phyloP scores from a whole-genome alignment of 2,888 invertebrate species.

The Calameuta filiformis region DNA sequence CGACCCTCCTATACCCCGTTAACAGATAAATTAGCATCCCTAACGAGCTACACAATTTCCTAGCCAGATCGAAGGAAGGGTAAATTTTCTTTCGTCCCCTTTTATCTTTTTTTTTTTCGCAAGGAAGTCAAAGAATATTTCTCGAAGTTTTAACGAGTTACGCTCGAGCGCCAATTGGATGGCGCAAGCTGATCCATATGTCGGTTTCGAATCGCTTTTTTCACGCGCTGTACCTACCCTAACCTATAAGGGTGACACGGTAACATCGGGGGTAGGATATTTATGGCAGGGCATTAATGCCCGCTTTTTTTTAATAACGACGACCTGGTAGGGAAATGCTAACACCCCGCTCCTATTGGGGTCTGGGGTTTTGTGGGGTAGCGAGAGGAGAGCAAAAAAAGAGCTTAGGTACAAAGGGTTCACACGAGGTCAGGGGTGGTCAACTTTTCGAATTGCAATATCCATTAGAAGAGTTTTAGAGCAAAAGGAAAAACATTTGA shows the following conservation, averaged over 20 bases:
- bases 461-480: not conserved
- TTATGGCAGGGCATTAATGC: slow-evolving; percentile 55
- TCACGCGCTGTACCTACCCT: slow-evolving; percentile 33
- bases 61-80: not conserved
- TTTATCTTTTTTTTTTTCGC: not conserved
- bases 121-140: not conserved
- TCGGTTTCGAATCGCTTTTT: slow-evolving; percentile 55
- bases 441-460: not conserved
- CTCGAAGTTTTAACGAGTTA: slow-evolving; percentile 22
- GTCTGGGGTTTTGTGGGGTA: slow-evolving; percentile 14
- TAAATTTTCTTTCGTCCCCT: not conserved
- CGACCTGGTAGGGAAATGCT: slow-evolving; percentile 18
- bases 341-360: slow-evolving; percentile 20
- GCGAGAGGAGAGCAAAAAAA: not conserved
- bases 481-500: not conserved
- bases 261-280: slow-evolving; percentile 37
- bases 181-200: slow-evolving; percentile 45
- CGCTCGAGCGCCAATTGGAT: slow-evolving; percentile 25
- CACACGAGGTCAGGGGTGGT: not conserved
- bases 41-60: not conserved
- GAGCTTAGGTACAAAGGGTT: not conserved
- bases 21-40: not conserved
- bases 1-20: not conserved
- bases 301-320: slow-evolving; percentile 49
- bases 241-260: not conserved